A percentile compares a stretch with the other conserved stretches of the same genome.
phyloP scores from a whole-genome alignment of 2,888 invertebrate genomes.

The Apodemia hepburni region DNA sequence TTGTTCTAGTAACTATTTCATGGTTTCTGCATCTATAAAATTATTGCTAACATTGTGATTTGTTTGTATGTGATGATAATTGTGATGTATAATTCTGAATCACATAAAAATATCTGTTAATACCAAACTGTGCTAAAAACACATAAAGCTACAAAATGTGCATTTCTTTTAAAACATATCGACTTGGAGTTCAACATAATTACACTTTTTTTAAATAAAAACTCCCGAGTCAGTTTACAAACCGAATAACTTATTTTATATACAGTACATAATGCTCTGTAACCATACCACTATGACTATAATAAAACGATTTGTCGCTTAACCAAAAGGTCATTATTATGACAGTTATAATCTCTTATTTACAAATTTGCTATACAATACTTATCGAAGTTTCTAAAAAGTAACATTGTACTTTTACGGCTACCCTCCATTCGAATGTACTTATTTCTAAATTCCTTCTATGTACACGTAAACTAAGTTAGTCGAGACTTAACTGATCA shows the following conservation, averaged over 20 bases:
- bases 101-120: slow-evolving; percentile 37
- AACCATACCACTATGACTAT: slow-evolving; percentile 73
- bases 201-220: slow-evolving; percentile 20
- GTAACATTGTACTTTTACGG: slow-evolving; percentile 76
- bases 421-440: slow-evolving; percentile 70
- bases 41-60: slow-evolving; percentile 48
- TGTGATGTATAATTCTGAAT: slow-evolving; percentile 52
- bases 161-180: slow-evolving; percentile 54
- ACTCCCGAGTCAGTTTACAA: slow-evolving; percentile 27
- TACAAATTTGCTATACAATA: slow-evolving; percentile 77
- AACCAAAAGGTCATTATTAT: slow-evolving; percentile 66
- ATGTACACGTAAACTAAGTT: slow-evolving; percentile 58
- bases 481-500: slow-evolving; percentile 76
- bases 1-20: slow-evolving; percentile 30
- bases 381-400: slow-evolving; percentile 65
- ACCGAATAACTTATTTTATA: slow-evolving; percentile 62
- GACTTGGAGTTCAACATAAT: slow-evolving; percentile 37
- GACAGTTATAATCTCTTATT: slow-evolving; percentile 77
- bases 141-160: slow-evolving; percentile 72
- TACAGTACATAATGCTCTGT: slow-evolving; percentile 54
- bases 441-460: slow-evolving; percentile 56
- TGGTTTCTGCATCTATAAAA: slow-evolving; percentile 47
- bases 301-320: slow-evolving; percentile 76
- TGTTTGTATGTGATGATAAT: slow-evolving; percentile 24
- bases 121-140: slow-evolving; percentile 60